Conservation (phyloP, 2,797 vertebrate genomes). For the Rhabdophis nuchalis region DNA sequence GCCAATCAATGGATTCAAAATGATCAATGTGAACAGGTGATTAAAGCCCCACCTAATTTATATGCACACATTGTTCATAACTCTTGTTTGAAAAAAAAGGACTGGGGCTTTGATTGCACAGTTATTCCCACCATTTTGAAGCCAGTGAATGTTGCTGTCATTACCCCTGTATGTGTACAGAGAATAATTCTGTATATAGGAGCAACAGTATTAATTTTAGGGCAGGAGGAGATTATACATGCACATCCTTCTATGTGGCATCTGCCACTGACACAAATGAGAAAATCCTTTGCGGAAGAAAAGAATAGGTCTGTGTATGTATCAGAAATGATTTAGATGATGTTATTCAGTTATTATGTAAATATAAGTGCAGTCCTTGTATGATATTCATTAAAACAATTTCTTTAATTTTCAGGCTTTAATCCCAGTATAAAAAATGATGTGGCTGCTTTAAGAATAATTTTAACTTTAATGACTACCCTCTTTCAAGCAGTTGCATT, state of each 20-base stretch:
- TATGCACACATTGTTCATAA: background rate
- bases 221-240: background rate
- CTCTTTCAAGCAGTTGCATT: background rate
- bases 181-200: background rate
- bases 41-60: background rate
- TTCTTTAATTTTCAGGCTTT: background rate
- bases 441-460: background rate
- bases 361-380: background rate
- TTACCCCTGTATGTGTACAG: background rate
- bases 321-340: background rate
- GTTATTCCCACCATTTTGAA: background rate
- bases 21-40: background rate
- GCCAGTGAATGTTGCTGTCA: background rate
- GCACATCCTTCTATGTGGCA: background rate
- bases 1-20: background rate
- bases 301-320: background rate
- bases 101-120: background rate
- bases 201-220: background rate
- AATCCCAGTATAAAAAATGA: background rate
- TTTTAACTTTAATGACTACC: background rate
- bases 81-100: background rate
- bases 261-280: background rate
- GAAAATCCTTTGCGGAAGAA: background rate
- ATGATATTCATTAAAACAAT: background rate
- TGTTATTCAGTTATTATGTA: background rate